phyloP scores from a whole-genome alignment of 2,888 invertebrate species.

The Thera obeliscata region DNA sequence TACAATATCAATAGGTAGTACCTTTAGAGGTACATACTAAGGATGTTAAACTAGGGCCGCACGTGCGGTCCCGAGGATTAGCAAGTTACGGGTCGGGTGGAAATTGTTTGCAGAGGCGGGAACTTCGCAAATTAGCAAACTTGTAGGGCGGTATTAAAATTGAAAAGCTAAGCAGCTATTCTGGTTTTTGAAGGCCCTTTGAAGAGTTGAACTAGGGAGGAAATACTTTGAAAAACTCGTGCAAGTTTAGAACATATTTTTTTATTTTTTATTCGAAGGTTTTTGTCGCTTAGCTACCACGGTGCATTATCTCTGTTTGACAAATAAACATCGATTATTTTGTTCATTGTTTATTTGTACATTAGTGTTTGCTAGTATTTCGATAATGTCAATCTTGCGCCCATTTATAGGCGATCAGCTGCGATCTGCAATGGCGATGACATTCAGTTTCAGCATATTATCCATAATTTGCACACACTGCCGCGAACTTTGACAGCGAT shows the following conservation, averaged over 20 bases:
- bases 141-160: slow-evolving; percentile 28
- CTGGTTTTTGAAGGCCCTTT: slow-evolving; percentile 8
- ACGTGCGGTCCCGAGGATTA: slow-evolving; percentile 34
- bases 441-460: no score
- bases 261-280: no score
- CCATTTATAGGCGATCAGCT: no score
- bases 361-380: no score
- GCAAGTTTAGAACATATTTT: neutral
- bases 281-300: no score
- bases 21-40: neutral
- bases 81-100: slow-evolving; percentile 34
- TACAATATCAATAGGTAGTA: slow-evolving; percentile 3
- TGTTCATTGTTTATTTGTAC: no score
- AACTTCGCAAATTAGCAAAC: slow-evolving; percentile 34
- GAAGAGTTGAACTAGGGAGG: slow-evolving; percentile 3
- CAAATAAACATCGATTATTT: no score
- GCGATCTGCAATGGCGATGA: no score
- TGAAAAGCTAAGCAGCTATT: slow-evolving; percentile 23
- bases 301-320: no score
- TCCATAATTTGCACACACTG: no score
- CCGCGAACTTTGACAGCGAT: no score
- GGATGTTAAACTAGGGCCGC: slow-evolving; percentile 20
- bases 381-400: no score
- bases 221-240: neutral
- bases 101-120: slow-evolving; percentile 35